Percentiles rank a stretch among this genome's conserved stretches.
phyloP scores from a whole-genome alignment of 2,113 vertebrate species.

The Ivindomyrus marchei region DNA sequence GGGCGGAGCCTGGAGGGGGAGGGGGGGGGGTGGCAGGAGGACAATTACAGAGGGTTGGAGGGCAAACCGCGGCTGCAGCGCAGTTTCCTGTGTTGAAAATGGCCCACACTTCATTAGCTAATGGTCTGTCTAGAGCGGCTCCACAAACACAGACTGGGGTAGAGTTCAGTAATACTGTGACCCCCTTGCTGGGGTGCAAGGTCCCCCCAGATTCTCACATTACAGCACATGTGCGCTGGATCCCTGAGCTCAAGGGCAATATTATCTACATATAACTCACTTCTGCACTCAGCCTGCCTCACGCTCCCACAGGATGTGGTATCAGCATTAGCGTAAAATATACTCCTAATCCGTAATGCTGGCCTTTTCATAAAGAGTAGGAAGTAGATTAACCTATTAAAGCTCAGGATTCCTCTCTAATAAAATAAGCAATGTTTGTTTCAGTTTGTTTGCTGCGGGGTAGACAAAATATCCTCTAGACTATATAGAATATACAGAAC shows the following conservation, averaged over 20 bases:
- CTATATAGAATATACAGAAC: not conserved
- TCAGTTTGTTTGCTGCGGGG: not conserved
- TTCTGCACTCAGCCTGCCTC: not conserved
- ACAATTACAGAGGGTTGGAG: slow-evolving; percentile 22
- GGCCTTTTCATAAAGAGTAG: not conserved
- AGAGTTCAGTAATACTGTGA: slow-evolving; percentile 28
- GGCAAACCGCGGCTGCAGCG: slow-evolving; percentile 18
- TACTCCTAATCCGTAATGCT: not conserved
- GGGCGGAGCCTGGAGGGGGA: not conserved
- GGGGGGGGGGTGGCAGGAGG: not conserved
- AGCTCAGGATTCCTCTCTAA: not conserved
- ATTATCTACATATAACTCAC: slow-evolving; percentile 17
- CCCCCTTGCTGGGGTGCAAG: not conserved
- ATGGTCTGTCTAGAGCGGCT: slow-evolving; percentile 31
- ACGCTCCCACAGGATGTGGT: not conserved
- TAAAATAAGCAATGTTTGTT: not conserved
- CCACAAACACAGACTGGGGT: slow-evolving; percentile 27
- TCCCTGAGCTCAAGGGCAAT: slow-evolving; percentile 10
- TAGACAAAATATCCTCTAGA: not conserved
- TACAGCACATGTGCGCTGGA: slow-evolving; percentile 8
- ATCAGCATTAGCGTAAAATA: not conserved
- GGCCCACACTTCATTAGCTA: slow-evolving; percentile 26
- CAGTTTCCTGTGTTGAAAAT: slow-evolving; percentile 36
- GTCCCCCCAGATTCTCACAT: slow-evolving; percentile 14
- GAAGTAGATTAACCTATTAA: slow-evolving; percentile 2